Base-by-base conservation (phyloP, 2,113 vertebrate genomes). In the Cyphomyrus discorhynchus region DNA sequence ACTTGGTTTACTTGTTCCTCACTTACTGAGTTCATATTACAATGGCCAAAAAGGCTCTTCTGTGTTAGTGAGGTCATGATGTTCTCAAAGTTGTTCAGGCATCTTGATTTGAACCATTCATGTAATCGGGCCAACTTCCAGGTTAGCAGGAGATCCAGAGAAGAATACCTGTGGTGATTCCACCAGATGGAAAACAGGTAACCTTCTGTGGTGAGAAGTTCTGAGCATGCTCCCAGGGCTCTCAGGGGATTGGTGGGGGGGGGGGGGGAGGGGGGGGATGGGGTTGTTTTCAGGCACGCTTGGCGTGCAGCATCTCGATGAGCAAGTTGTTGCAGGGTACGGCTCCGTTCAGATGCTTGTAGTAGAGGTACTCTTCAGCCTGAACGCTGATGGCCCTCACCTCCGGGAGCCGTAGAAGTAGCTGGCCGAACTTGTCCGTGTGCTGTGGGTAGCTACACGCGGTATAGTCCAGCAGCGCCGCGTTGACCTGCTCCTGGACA, bases 251-350 rank as follows among this genome's bases (percentile, higher is more conserved):
- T 19, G 74, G 6, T 31, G 49, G 5, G 47, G 66, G 24, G 9
- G 46, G 62, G 21, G 10, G 70, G 47, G 53, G 13, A 31, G 52
- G 88, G 86, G 77, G 27, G 35, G 52, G 24, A 7, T 17, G 52
- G 35, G 19, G 15, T 47, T 52, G 2, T 19, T 13, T 89, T 96
- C 96, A 99, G 83, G 98, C 98, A 92, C 98, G 96, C 93, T 99
- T 99, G 77, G 99, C 99, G 85, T 99, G 99, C 94, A 99, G 95
- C 99, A 99, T 99, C 93, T 99, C 99, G 53, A 99, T 99, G 93
- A 99, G 98, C 90, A 99, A 97, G 95, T 99, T 99, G 92, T 99
- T 99, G 94, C 98, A 99, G 0, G 99, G 99, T 90, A 99, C 98
- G 24, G 99, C 98, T 45, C 98, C 99, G 0, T 98, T 99, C 94